Evolutionary conservation across 2,797 vertebrate genomes (phyloP).

Genomic region (Rhadinocentrus ornatus): DNA sequence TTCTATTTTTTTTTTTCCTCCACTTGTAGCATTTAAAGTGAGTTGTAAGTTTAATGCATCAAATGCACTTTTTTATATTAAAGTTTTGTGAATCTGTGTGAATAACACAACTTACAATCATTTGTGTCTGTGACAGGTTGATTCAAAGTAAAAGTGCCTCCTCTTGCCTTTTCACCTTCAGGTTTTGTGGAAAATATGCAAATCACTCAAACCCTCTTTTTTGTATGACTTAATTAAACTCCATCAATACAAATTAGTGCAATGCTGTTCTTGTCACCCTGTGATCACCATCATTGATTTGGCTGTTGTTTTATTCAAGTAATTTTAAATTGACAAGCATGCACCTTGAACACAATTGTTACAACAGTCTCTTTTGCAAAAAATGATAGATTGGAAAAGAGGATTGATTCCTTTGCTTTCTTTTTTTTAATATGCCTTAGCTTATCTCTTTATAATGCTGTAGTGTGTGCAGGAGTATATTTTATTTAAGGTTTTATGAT

Average conservation of each 20-base stretch:
- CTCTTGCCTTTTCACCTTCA: conserved; percentile 32
- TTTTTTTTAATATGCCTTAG: conserved; percentile 41
- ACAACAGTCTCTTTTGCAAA: conserved; percentile 61
- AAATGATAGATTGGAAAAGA: conserved; percentile 46
- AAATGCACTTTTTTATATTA: conserved; percentile 13
- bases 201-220: too few species aligned
- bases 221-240: too few species aligned
- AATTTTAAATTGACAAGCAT: conserved; percentile 72
- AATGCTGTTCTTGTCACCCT: conserved; percentile 12
- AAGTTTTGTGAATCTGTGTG: conserved; percentile 38
- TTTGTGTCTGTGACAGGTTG: conserved; percentile 55
- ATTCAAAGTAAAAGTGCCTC: conserved; percentile 32
- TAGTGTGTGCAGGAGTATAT: conserved; percentile 48
- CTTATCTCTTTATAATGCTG: conserved; percentile 36
- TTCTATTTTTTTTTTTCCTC: neutral
- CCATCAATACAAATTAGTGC: conserved; percentile 1
- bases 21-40: conserved; percentile 37
- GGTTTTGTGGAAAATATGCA: neutral
- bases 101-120: conserved; percentile 26
- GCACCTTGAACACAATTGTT: conserved; percentile 76
- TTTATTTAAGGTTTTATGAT: conserved; percentile 65
- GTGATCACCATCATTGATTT: conserved; percentile 27
- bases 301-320: conserved; percentile 24
- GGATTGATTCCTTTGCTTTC: conserved; percentile 70
- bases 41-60: conserved; percentile 11